These are phyloP conservation scores for Synchiropus splendidus DNA, from an alignment of 2,113 vertebrate genomes.

Conservation along the genomic window DNA sequence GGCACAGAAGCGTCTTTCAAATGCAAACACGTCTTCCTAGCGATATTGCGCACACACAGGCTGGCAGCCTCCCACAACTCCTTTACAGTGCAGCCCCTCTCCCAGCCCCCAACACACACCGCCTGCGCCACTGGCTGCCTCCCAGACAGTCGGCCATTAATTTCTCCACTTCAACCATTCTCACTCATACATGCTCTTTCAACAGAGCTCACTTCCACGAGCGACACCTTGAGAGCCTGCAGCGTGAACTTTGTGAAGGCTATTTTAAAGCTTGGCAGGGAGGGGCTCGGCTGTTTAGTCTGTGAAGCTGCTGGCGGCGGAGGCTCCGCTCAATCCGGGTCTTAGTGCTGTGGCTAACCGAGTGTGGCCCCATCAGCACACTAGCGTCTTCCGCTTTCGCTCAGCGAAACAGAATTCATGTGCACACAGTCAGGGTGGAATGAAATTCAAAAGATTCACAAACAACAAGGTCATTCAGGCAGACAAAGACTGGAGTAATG, in stretches of 20 bases:
- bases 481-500: conserved; percentile 13
- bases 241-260: conserved; percentile 28
- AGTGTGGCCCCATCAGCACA: too few species aligned
- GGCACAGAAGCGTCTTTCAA: conserved; percentile 46
- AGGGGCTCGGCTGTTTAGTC: conserved; percentile 49
- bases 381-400: conserved; percentile 9
- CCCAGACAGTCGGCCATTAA: conserved; percentile 41
- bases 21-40: conserved; percentile 36
- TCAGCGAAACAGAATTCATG: too few species aligned
- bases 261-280: conserved; percentile 29
- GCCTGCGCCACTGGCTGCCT: conserved; percentile 24
- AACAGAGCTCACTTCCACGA: too few species aligned
- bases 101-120: conserved; percentile 10
- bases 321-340: conserved; percentile 30
- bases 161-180: conserved; percentile 17
- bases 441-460: conserved; percentile 2
- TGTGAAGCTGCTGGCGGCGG: conserved; percentile 38
- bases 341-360: conserved; percentile 4
- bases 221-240: conserved; percentile 13
- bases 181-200: too few species aligned
- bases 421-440: neutral
- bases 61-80: conserved; percentile 20
- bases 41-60: conserved; percentile 22
- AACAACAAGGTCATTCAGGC: too few species aligned
- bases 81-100: conserved; percentile 35